Evolutionary conservation across 2,888 invertebrate genomes (phyloP), one percentile per base, ranked within the genome.

Genomic region (Siphonodentalium dalli): DNA sequence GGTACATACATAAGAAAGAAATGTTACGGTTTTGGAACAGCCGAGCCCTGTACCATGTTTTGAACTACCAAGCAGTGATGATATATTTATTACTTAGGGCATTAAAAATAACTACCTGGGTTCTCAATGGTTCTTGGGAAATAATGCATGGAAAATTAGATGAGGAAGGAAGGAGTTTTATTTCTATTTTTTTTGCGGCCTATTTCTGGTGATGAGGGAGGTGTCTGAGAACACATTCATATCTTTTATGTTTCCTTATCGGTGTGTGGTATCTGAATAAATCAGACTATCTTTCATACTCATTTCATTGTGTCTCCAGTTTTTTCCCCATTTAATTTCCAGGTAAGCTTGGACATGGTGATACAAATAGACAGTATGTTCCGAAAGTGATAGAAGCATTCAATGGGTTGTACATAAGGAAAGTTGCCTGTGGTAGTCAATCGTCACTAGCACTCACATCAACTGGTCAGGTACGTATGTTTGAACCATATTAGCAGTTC

Each of bases 401-500:
- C 15, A 84, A 85, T 63, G 87, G 87, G 11, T 73, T 86, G 53
- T 82, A 83, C 34, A 83, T 87, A 24, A 81, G 85, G 52, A 87
- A 87, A 77, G 86, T 87, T 5, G 85, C 85, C n/a, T 87, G 87
- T 75, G 87, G 87, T 24, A 86, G 86, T 21, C 86, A 87, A 65
- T 84, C 87, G 53, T 86, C 87, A 0, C 82, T 87, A n/a, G 87
- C 87, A 65, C 78, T 87, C 6, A 86, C 87, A 0, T 83, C 82
- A 49, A 83, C 84, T 67, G 88, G 88, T 1, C 83, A 84, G 72
- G 84, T 87, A 52, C 38, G 54, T 34, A 21, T 47, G 18, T 42
- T 11, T 41, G n/a, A n/a, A n/a, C n/a, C n/a, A n/a, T n/a, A n/a
- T n/a, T n/a, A n/a, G n/a, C n/a, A n/a, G n/a, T n/a, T n/a, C n/a